Base-by-base conservation (phyloP, 2,113 vertebrate genomes). In the Gobiocypris rarus region DNA sequence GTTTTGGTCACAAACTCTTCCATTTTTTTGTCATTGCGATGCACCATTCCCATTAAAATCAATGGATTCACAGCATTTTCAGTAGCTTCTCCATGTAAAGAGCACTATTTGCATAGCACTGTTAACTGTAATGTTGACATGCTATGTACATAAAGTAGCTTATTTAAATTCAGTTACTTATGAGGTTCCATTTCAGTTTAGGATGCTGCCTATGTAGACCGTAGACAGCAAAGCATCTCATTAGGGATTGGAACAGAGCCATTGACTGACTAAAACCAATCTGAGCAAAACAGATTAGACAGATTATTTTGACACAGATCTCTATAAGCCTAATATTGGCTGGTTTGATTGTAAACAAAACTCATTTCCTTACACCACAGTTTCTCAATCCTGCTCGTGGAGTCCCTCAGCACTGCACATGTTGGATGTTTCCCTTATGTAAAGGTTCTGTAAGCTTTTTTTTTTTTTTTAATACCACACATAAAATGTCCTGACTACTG, bases 281-380 rank as follows among this genome's bases (percentile, higher is more conserved):
- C 54, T 77, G 22, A 58, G 75, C 11, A 54, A 75, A 75, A 45
- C 14, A 26, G 69, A 73, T 73, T 73, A 73, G 41, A 73, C 70
- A 14, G 70, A 75, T 75, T 50, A 52, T 75, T 75, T 28, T 52
- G 43, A 28, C 48, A 75, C 48, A 31, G 45, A 75, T 75, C 73
- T 24, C 24, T 28, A 52, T 52, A 75, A 75, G 41, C 70, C 70
- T 3, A 14, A 73, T 26, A 73, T 26, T 75, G 48, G 48, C 45
- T 52, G 9, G 6, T 17, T 24, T 75, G 73, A 75, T 31, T 50
- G 13, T 52, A 75, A 75, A 75, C 73, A 75, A 75, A 75, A 52
- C 73, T 50, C 15, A 52, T 75, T 75, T 52, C 26, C 2, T 67
- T 67, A 34, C 58, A 61, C n/a, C 56, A 50, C 43, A 22, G 78